phyloP scores from a whole-genome alignment of 1,140 invertebrate genomes.

The Temnothorax nylanderi region DNA sequence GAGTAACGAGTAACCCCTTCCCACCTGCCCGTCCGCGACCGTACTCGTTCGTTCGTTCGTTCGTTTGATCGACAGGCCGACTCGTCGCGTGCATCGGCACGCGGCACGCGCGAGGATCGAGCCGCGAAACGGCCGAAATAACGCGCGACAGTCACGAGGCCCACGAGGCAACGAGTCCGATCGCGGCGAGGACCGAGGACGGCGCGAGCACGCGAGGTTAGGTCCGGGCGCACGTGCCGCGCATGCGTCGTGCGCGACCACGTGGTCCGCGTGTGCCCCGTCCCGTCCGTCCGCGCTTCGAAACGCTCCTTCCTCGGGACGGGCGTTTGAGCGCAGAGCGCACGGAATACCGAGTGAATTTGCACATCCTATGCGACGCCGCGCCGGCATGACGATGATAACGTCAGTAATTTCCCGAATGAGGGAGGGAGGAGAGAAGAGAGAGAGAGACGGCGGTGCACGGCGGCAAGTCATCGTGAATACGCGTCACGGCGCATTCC shows the following conservation, averaged over 20 bases:
- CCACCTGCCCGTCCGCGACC: not conserved
- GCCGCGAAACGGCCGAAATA: too few relatives aligned
- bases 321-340: too few relatives aligned
- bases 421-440: not conserved
- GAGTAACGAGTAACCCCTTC: not conserved
- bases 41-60: not conserved
- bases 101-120: not conserved
- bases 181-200: not conserved
- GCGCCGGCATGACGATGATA: not conserved
- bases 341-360: not conserved
- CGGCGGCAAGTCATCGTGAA: not conserved
- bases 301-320: not conserved
- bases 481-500: not conserved
- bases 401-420: not conserved
- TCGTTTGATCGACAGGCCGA: not conserved
- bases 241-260: slow-evolving; percentile 75
- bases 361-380: not conserved
- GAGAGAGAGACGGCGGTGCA: not conserved
- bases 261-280: slow-evolving; percentile 65
- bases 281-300: not conserved
- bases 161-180: not conserved
- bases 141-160: not conserved
- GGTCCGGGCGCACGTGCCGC: slow-evolving; percentile 69
- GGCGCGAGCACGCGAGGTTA: slow-evolving; percentile 67
- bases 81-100: not conserved